Conservation (phyloP, 1,140 invertebrate species). For the Drosophila ogumai region DNA sequence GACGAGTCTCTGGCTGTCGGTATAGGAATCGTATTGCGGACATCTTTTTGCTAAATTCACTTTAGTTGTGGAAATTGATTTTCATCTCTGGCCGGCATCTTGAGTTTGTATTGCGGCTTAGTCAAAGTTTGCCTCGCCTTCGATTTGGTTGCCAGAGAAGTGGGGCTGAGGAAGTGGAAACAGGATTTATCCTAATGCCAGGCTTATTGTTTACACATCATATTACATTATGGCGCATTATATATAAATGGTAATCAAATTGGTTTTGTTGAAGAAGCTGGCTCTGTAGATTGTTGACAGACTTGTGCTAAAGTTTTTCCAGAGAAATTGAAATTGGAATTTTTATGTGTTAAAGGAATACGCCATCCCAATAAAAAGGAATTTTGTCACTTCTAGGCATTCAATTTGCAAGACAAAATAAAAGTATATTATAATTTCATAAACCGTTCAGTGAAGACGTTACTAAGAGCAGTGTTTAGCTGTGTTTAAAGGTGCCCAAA, state of each 20-base stretch:
- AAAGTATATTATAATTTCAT: neutral
- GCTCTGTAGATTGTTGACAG: constrained; percentile 14
- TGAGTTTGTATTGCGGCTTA: constrained; percentile 57
- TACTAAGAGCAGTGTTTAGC: neutral
- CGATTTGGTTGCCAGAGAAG: neutral
- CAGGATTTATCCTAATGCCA: constrained; percentile 40
- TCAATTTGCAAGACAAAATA: too few relatives aligned
- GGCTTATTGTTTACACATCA: constrained; percentile 52
- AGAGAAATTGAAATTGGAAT: neutral
- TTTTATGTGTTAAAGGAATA: neutral
- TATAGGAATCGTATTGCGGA: constrained; percentile 59
- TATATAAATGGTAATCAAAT: constrained; percentile 48
- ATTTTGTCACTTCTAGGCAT: neutral
- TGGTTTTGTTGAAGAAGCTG: constrained; percentile 27
- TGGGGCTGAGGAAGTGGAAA: constrained; percentile 15
- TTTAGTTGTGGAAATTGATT: constrained; percentile 76
- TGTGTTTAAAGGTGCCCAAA: too few relatives aligned
- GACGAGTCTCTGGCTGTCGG: constrained; percentile 19
- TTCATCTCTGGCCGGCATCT: constrained; percentile 72
- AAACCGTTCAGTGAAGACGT: neutral
- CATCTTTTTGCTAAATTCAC: constrained; percentile 55
- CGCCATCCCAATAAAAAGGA: neutral
- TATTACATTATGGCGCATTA: constrained; percentile 55
- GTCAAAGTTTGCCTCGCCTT: constrained; percentile 39
- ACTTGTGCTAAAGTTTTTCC: constrained; percentile 8